Evolutionary conservation across 2,888 invertebrate species (phyloP).

Genomic region (Trachelus stipa): DNA sequence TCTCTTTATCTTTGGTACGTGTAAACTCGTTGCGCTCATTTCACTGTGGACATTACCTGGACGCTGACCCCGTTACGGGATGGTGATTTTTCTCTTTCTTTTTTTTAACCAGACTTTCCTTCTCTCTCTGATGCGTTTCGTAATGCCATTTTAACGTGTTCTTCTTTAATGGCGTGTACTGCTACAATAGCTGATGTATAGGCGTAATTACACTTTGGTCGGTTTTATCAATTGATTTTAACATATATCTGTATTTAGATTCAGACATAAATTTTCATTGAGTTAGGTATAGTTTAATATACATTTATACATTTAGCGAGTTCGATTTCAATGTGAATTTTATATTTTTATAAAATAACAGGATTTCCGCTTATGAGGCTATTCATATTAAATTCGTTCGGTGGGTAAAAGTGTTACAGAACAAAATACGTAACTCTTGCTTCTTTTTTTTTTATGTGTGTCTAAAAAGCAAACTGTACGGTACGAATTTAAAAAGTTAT

Average conservation of each 20-base stretch:
- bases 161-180: background rate
- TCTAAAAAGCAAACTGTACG: background rate
- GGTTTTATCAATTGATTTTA: background rate
- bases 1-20: background rate
- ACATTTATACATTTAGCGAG: background rate
- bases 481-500: background rate
- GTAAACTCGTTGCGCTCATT: background rate
- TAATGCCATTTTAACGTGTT: background rate
- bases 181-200: background rate
- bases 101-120: background rate
- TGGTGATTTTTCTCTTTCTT: background rate
- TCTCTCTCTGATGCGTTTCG: background rate
- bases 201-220: background rate
- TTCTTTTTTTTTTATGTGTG: background rate
- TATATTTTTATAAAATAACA: constrained; percentile 1
- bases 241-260: background rate
- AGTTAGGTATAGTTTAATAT: background rate
- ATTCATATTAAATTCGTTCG: background rate
- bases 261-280: background rate
- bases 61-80: background rate
- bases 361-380: background rate
- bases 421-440: background rate
- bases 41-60: background rate
- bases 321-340: background rate
- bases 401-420: background rate